Conservation (phyloP, 2,113 vertebrate species). For the Philantomba maxwellii region DNA sequence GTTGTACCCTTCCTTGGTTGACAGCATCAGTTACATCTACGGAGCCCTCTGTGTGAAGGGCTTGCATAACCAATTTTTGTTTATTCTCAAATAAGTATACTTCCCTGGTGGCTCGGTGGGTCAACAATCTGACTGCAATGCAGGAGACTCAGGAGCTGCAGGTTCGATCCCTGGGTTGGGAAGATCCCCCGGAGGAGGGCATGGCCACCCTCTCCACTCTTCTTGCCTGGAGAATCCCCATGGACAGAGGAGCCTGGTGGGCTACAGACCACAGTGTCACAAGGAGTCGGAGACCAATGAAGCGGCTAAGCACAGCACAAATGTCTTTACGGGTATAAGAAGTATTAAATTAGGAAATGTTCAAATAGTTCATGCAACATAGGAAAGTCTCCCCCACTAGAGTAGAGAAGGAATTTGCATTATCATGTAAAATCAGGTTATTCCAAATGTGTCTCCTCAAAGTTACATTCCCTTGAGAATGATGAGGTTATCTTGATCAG, state of each 20-base stretch:
- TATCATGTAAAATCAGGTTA: not conserved
- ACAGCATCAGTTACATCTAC: too few species aligned
- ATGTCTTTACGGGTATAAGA: not conserved
- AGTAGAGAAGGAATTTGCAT: not conserved
- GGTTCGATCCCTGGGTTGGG: not conserved
- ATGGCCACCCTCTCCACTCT: not conserved
- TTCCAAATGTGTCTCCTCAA: slow-evolving; percentile 15
- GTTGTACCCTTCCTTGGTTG: not conserved
- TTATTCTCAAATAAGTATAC: not conserved
- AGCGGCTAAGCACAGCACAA: not conserved
- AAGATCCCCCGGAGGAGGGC: not conserved
- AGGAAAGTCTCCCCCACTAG: not conserved
- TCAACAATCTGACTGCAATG: not conserved
- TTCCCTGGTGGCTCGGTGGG: not conserved
- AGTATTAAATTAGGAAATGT: slow-evolving; percentile 7
- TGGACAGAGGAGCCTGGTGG: not conserved
- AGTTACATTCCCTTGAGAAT: slow-evolving; percentile 5
- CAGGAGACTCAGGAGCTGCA: not conserved
- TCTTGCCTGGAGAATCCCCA: not conserved
- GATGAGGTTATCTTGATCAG: not conserved
- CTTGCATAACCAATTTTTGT: not conserved
- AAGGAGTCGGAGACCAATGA: not conserved
- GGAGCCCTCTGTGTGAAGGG: not conserved
- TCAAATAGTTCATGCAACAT: not conserved
- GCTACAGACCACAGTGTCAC: not conserved